phyloP scores from a whole-genome alignment of 1,140 invertebrate species.

The Mylabris phalerata region DNA sequence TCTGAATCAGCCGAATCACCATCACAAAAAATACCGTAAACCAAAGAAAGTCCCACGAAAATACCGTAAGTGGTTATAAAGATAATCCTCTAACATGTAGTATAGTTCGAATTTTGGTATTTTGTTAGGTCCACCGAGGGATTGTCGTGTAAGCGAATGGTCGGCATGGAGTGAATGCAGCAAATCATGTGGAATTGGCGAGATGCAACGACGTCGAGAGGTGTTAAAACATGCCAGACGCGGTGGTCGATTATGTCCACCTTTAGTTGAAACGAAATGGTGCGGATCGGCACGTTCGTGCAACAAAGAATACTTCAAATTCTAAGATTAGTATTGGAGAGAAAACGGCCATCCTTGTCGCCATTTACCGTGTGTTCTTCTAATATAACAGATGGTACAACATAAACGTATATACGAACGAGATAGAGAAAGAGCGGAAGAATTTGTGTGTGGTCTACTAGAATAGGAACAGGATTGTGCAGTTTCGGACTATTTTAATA shows the following conservation, averaged over 20 bases:
- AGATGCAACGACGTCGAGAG: constrained; percentile 69
- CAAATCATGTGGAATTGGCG: constrained; percentile 79
- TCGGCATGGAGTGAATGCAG: constrained; percentile 78
- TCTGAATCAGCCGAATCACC: constrained; percentile 41
- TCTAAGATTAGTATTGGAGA: background rate
- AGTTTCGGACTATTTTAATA: too few species aligned
- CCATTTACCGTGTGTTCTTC: too few species aligned
- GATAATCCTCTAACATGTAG: too few species aligned
- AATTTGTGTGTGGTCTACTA: too few species aligned
- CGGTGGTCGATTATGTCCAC: constrained; percentile 71
- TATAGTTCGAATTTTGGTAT: background rate
- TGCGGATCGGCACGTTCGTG: constrained; percentile 71
- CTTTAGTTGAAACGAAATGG: constrained; percentile 76
- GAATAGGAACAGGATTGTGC: too few species aligned
- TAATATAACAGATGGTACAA: too few species aligned
- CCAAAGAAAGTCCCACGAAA: constrained; percentile 37
- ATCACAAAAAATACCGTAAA: constrained; percentile 44
- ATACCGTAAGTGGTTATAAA: constrained; percentile 33
- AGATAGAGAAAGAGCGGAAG: too few species aligned
- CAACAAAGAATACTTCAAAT: constrained; percentile 50
- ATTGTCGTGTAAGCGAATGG: constrained; percentile 84
- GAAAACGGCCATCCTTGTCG: too few species aligned
- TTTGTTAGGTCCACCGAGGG: constrained; percentile 50
- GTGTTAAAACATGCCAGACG: constrained; percentile 66
- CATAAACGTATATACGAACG: too few species aligned